Conservation (phyloP, 2,797 vertebrate genomes). For the Clarias platycephalus region DNA sequence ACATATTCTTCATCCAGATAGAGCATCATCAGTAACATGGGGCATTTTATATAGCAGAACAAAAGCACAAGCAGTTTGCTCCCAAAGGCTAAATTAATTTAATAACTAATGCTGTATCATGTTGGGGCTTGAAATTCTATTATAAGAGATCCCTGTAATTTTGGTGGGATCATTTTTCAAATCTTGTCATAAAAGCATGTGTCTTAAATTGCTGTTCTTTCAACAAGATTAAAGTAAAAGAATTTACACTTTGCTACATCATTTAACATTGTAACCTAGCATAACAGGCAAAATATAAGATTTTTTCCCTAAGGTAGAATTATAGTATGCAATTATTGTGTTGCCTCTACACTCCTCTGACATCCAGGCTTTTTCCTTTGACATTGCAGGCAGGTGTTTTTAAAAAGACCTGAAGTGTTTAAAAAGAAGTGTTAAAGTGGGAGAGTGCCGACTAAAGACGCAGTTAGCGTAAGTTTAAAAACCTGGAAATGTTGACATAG, state of each 20-base stretch:
- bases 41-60: neutral
- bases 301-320: neutral
- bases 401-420: too few relatives aligned
- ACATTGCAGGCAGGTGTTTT: neutral
- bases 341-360: neutral
- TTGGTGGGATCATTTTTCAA: neutral
- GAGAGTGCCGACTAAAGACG: neutral
- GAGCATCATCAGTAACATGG: neutral
- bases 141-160: constrained; percentile 4
- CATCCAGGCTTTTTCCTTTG: neutral
- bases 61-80: neutral
- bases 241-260: neutral
- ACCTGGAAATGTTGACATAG: neutral
- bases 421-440: neutral
- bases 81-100: neutral
- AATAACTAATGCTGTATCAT: constrained; percentile 9
- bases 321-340: neutral
- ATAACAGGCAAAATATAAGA: neutral
- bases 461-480: neutral
- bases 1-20: neutral
- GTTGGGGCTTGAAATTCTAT: constrained; percentile 11
- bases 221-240: neutral
- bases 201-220: neutral
- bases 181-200: neutral
- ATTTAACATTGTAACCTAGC: neutral